phyloP scores from a whole-genome alignment of 2,113 vertebrate genomes.

The Ochotona curzoniae region DNA sequence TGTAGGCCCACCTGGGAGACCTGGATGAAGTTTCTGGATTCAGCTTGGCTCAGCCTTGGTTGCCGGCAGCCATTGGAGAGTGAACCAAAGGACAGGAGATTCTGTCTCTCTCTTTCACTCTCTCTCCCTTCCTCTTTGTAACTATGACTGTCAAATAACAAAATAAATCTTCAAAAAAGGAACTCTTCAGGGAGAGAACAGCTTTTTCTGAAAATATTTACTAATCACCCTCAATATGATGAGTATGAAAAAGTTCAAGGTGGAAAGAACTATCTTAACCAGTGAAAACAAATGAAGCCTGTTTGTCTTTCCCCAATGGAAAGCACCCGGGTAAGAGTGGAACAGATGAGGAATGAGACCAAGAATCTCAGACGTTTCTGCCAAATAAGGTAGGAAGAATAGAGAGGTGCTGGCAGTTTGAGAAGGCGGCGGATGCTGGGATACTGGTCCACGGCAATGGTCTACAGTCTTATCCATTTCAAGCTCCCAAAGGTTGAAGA shows the following conservation, averaged over 20 bases:
- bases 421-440: neutral
- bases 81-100: too few species aligned
- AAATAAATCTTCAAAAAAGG: too few species aligned
- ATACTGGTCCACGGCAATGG: neutral
- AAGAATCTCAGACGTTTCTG: conserved; percentile 22
- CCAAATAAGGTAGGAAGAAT: neutral
- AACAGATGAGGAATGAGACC: neutral
- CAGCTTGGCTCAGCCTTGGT: too few species aligned
- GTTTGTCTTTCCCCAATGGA: neutral
- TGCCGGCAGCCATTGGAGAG: too few species aligned
- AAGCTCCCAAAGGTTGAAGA: neutral
- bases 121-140: too few species aligned
- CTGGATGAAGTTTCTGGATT: too few species aligned
- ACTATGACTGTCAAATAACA: too few species aligned
- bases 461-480: neutral
- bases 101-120: too few species aligned
- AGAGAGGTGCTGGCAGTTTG: neutral
- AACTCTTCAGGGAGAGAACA: too few species aligned
- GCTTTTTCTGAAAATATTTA: too few species aligned
- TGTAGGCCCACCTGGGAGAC: too few species aligned
- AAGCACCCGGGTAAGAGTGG: neutral
- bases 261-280: neutral
- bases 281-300: neutral
- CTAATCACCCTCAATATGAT: neutral
- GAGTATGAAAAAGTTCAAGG: neutral